Conservation (phyloP, 2,113 vertebrate species). For the Struthio camelus region DNA sequence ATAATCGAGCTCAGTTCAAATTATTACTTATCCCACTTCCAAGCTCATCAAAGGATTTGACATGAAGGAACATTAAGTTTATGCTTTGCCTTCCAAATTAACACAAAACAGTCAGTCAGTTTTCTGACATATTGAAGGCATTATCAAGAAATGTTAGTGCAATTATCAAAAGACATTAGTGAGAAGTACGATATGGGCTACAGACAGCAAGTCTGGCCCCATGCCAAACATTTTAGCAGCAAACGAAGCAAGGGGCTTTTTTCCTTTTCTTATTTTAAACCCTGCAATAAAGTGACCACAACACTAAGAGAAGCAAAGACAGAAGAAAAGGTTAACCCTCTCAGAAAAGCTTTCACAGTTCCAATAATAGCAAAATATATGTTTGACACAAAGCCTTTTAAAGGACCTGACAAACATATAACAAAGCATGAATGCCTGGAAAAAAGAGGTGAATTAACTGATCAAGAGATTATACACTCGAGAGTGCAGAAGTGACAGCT, state of each 20-base stretch:
- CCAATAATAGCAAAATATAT: neutral
- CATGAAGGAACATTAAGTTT: neutral
- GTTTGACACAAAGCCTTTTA: neutral
- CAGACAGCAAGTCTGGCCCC: neutral
- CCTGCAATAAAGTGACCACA: neutral
- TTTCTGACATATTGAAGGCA: neutral
- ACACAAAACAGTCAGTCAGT: neutral
- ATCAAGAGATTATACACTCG: neutral
- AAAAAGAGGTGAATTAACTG: conserved; percentile 19
- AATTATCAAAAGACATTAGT: neutral
- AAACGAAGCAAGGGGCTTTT: neutral
- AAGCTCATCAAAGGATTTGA: neutral
- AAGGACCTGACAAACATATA: neutral
- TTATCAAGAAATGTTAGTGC: conserved; percentile 19
- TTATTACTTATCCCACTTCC: neutral
- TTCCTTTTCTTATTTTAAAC: neutral
- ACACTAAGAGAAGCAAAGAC: neutral
- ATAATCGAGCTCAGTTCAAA: neutral
- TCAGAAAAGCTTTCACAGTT: neutral
- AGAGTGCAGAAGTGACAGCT: neutral
- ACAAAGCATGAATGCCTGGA: neutral
- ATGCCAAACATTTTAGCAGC: neutral
- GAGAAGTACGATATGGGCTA: neutral
- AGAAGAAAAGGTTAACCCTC: neutral
- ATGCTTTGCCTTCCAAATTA: neutral